A percentile compares a stretch with the other conserved stretches of the same genome.
Conservation (phyloP, 2,888 invertebrate genomes). For the Coelogynopora nodosa region DNA sequence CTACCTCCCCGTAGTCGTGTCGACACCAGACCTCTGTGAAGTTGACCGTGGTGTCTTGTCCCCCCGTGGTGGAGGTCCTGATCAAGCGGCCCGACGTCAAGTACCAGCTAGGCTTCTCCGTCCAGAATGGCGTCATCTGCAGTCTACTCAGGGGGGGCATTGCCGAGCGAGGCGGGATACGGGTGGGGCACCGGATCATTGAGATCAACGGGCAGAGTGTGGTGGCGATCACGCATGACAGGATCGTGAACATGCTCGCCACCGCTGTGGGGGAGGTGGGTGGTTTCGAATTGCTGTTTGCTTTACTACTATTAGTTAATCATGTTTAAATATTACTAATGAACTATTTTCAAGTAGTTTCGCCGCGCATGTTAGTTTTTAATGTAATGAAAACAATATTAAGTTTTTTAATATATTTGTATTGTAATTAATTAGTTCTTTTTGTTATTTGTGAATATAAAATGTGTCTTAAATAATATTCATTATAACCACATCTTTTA, state of each 20-base stretch:
- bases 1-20: slow-evolving; percentile 66
- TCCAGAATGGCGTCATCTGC: slow-evolving; percentile 99
- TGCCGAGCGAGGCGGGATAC: slow-evolving; percentile 94
- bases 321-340: too few relatives aligned
- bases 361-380: too few relatives aligned
- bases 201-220: slow-evolving; percentile 99
- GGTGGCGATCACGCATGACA: slow-evolving; percentile 97
- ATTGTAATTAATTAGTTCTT: too few relatives aligned
- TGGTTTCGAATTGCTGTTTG: too few relatives aligned
- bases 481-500: too few relatives aligned
- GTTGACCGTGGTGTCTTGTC: slow-evolving; percentile 95
- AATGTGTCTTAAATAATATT: too few relatives aligned
- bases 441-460: too few relatives aligned
- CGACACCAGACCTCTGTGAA: slow-evolving; percentile 97
- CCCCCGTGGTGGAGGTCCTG: slow-evolving; percentile 98
- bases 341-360: too few relatives aligned
- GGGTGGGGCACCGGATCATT: slow-evolving; percentile 97
- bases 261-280: slow-evolving; percentile 98
- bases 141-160: slow-evolving; percentile 94
- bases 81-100: slow-evolving; percentile 98
- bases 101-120: slow-evolving; percentile 98
- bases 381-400: too few relatives aligned
- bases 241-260: slow-evolving; percentile 95
- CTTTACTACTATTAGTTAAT: too few relatives aligned
- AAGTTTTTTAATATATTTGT: too few relatives aligned